Evolutionary conservation across 2,888 invertebrate species (phyloP).

Genomic region (Strigamia transsilvanica): DNA sequence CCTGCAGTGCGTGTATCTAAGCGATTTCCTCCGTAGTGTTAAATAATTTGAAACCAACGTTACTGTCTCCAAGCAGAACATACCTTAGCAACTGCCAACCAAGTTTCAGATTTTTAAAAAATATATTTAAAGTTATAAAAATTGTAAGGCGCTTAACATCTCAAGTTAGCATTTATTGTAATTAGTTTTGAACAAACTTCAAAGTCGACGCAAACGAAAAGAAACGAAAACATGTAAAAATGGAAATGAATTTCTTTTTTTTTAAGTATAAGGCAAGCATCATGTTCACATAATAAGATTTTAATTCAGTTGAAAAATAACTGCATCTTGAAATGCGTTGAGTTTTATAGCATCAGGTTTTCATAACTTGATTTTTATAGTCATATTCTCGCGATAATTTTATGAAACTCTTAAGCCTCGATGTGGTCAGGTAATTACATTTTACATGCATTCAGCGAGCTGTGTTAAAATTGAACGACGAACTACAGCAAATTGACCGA

Average conservation of each 20-base stretch:
- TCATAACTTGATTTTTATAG: conserved; percentile 24
- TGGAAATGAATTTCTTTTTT: too few species aligned
- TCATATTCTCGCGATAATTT: conserved; percentile 6
- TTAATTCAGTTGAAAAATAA: neutral
- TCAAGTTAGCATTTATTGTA: too few species aligned
- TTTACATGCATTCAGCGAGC: conserved; percentile 17
- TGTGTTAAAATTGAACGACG: neutral
- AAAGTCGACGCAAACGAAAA: too few species aligned
- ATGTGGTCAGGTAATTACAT: conserved; percentile 40
- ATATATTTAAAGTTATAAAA: neutral
- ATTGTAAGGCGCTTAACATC: neutral
- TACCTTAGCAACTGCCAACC: neutral
- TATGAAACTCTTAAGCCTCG: neutral
- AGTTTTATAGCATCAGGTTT: neutral
- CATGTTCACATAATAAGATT: too few species aligned
- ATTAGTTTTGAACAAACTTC: too few species aligned
- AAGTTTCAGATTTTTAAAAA: neutral
- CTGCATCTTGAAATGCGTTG: neutral
- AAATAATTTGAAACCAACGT: conserved; percentile 17
- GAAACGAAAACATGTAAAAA: too few species aligned
- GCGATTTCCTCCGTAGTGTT: neutral
- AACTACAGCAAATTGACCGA: conserved; percentile 29
- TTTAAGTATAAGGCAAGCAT: too few species aligned
- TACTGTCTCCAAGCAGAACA: conserved; percentile 5
- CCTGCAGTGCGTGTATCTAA: neutral